A percentile compares a stretch with the other conserved stretches of the same genome.
phyloP scores from a whole-genome alignment of 2,113 vertebrate genomes.

The Lepidothrix coronata region DNA sequence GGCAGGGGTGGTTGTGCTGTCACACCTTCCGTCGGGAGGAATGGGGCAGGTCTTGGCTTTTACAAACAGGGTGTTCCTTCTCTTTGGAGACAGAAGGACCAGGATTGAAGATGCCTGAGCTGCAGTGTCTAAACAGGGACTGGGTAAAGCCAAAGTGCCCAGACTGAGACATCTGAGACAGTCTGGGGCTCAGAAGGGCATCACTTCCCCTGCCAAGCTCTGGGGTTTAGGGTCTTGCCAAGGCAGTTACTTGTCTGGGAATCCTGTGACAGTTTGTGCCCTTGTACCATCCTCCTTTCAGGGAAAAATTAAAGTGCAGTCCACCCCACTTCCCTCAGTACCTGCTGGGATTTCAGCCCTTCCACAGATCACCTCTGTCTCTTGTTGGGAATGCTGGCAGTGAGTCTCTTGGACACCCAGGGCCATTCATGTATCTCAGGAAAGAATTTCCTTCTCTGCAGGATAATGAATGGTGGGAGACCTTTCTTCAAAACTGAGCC shows the following conservation, averaged over 20 bases:
- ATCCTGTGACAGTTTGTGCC: not conserved
- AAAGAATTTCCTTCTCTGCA: not conserved
- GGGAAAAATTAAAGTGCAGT: not conserved
- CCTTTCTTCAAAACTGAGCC: not conserved
- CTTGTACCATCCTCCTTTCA: not conserved
- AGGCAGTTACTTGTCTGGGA: not conserved
- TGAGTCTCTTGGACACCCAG: not conserved
- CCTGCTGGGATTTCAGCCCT: not conserved
- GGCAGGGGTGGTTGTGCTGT: not conserved
- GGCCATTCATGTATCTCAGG: not conserved
- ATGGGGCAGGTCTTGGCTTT: not conserved
- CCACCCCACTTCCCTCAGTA: not conserved
- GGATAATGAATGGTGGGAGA: not conserved
- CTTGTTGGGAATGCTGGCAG: not conserved
- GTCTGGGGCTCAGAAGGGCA: not conserved
- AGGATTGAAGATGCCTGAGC: not conserved
- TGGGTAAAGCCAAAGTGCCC: not conserved
- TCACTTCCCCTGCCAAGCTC: not conserved
- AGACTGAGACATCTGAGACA: not conserved
- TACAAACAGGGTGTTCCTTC: not conserved
- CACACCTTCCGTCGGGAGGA: not conserved
- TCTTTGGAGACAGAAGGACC: not conserved
- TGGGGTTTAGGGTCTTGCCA: not conserved
- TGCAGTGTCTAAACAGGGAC: not conserved
- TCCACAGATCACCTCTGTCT: not conserved